Percentiles rank a stretch among this genome's conserved stretches.
Conservation (phyloP, 2,888 invertebrate species). For the Eristalis intricaria region DNA sequence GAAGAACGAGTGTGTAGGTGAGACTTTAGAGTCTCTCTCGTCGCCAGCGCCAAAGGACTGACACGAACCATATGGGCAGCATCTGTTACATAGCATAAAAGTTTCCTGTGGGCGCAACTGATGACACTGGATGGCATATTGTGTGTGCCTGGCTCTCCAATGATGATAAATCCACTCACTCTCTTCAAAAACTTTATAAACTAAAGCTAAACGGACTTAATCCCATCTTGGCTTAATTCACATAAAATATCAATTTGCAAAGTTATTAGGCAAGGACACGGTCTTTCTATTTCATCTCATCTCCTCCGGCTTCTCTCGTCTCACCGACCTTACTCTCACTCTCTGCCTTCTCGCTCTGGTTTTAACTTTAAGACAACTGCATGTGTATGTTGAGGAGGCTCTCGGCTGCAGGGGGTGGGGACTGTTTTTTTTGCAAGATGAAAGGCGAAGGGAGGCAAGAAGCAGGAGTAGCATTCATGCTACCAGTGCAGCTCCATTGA, state of each 20-base stretch:
- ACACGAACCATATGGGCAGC: constrained; percentile 19
- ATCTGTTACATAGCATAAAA: constrained; percentile 39
- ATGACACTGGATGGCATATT: constrained; percentile 18
- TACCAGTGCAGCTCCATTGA: constrained; percentile 30
- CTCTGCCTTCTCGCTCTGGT: not conserved
- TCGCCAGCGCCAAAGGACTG: not conserved
- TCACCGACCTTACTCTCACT: not conserved
- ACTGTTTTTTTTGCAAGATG: not conserved
- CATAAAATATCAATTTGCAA: constrained; percentile 68
- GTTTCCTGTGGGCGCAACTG: constrained; percentile 15
- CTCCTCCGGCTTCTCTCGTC: not conserved
- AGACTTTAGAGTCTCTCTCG: constrained; percentile 5
- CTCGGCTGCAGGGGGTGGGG: not conserved
- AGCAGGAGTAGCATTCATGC: constrained; percentile 8
- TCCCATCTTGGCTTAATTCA: constrained; percentile 67
- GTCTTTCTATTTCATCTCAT: not conserved
- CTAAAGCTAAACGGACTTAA: constrained; percentile 68
- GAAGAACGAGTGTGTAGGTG: constrained; percentile 9
- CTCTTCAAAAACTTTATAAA: constrained; percentile 57
- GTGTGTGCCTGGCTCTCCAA: constrained; percentile 29
- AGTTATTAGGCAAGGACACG: constrained; percentile 53
- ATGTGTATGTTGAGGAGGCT: not conserved
- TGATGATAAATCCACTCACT: constrained; percentile 53
- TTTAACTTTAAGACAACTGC: not conserved
- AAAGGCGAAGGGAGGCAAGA: not conserved